Evolutionary conservation across 1,140 invertebrate genomes (phyloP).

Genomic region (Spodoptera litura): DNA sequence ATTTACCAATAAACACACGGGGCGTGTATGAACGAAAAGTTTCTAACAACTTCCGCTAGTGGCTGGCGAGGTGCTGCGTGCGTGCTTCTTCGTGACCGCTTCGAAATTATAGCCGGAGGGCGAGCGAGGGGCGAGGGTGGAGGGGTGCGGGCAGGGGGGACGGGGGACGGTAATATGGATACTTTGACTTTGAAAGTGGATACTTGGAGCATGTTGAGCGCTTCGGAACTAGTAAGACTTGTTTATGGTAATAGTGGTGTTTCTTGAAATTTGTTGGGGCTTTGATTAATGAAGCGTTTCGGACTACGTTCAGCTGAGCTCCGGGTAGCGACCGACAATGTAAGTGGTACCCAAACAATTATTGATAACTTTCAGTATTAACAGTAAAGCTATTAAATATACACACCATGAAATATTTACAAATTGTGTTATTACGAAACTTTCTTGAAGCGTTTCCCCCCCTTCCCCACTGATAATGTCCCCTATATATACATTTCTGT

Average conservation of each 20-base stretch:
- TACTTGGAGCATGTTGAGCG: conserved; percentile 35
- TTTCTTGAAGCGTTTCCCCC: no score
- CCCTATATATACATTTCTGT: conserved; percentile 5
- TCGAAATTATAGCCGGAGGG: conserved; percentile 28
- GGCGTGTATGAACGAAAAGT: conserved; percentile 35
- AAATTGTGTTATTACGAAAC: no score
- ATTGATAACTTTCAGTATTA: background rate
- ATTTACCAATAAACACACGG: conserved; percentile 42
- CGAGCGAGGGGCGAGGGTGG: conserved; percentile 2
- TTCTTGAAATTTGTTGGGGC: conserved; percentile 15
- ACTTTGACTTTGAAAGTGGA: conserved; percentile 49
- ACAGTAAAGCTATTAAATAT: no score
- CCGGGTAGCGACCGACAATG: background rate
- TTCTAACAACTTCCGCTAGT: conserved; percentile 26
- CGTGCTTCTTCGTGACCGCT: conserved; percentile 29
- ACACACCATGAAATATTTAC: no score
- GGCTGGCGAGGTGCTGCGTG: conserved; percentile 43
- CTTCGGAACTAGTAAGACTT: conserved; percentile 28
- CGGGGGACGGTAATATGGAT: conserved; percentile 36
- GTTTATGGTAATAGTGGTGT: conserved; percentile 35
- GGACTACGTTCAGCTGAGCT: background rate
- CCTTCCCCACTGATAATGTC: background rate
- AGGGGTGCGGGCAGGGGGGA: background rate
- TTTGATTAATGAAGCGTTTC: conserved; percentile 19
- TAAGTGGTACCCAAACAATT: background rate